Percentiles rank a stretch among this genome's conserved stretches.
Evolutionary conservation across 2,113 vertebrate species (phyloP).

Genomic region (Kobus ellipsiprymnus): DNA sequence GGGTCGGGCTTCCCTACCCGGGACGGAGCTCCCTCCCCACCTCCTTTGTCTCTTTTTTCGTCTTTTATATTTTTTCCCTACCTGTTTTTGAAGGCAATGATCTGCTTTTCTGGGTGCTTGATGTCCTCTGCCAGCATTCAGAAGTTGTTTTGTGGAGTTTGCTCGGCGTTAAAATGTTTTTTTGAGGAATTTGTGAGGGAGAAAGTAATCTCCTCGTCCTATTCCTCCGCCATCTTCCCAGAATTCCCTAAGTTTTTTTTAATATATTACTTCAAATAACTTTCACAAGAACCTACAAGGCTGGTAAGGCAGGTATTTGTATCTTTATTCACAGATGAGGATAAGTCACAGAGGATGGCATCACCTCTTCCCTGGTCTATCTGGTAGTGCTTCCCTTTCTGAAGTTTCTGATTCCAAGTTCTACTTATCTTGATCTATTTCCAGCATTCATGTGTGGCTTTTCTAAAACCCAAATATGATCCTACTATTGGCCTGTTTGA

Average conservation of each 20-base stretch:
- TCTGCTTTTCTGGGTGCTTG: too few relatives aligned
- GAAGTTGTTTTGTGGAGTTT: too few relatives aligned
- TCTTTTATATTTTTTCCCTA: too few relatives aligned
- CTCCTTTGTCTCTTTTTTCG: too few relatives aligned
- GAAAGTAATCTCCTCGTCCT: too few relatives aligned
- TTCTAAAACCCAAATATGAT: background rate
- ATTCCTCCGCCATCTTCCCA: too few relatives aligned
- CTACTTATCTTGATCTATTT: background rate
- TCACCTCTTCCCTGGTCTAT: background rate
- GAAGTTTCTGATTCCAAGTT: background rate
- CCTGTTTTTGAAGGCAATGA: too few relatives aligned
- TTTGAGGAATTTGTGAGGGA: too few relatives aligned
- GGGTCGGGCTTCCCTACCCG: too few relatives aligned
- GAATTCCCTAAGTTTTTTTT: background rate
- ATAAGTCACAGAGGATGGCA: background rate
- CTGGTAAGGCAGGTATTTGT: background rate
- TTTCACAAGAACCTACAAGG: background rate
- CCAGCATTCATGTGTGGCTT: background rate
- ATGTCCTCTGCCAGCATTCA: too few relatives aligned
- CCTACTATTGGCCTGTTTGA: background rate
- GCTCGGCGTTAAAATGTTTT: too few relatives aligned
- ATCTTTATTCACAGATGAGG: background rate
- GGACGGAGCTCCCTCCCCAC: too few relatives aligned
- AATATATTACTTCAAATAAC: slow-evolving; percentile 43
- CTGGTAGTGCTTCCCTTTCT: background rate